Conservation (phyloP, 2,113 vertebrate species). For the Hepsetus odoe region DNA sequence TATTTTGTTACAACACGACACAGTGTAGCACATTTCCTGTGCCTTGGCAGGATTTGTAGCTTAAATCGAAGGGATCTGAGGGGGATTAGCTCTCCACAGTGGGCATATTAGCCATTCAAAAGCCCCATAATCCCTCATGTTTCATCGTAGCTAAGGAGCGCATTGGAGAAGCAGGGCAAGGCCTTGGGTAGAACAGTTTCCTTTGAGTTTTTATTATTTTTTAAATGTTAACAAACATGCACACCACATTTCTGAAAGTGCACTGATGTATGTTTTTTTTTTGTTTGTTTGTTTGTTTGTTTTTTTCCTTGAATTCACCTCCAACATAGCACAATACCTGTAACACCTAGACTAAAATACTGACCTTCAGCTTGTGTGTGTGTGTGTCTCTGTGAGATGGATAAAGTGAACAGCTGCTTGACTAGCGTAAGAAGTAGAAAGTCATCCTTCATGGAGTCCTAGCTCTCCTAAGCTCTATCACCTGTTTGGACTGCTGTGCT, state of each 20-base stretch:
- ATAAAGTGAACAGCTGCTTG: constrained; percentile 8
- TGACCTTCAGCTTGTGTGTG: too few species aligned
- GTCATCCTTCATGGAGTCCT: constrained; percentile 28
- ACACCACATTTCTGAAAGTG: background rate
- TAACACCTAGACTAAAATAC: too few species aligned
- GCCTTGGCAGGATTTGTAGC: constrained; percentile 47
- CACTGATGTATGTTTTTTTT: background rate
- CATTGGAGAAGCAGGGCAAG: constrained; percentile 7
- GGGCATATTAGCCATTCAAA: constrained; percentile 50
- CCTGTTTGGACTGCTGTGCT: constrained; percentile 64
- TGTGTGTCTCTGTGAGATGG: background rate
- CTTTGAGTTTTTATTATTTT: background rate
- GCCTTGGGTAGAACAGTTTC: background rate
- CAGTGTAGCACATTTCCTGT: background rate
- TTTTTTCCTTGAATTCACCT: background rate
- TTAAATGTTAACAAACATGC: background rate
- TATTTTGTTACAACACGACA: constrained; percentile 4
- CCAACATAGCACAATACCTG: too few species aligned
- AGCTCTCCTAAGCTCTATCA: constrained; percentile 57
- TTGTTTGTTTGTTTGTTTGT: background rate
- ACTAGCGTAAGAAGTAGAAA: constrained; percentile 17
- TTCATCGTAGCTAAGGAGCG: constrained; percentile 24
- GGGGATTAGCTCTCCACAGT: constrained; percentile 38
- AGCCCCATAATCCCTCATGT: constrained; percentile 42
- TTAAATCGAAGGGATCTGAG: constrained; percentile 46